These are phyloP conservation scores for Lathronympha strigana DNA, from an alignment of 2,888 invertebrate species.

Conservation along the genomic window DNA sequence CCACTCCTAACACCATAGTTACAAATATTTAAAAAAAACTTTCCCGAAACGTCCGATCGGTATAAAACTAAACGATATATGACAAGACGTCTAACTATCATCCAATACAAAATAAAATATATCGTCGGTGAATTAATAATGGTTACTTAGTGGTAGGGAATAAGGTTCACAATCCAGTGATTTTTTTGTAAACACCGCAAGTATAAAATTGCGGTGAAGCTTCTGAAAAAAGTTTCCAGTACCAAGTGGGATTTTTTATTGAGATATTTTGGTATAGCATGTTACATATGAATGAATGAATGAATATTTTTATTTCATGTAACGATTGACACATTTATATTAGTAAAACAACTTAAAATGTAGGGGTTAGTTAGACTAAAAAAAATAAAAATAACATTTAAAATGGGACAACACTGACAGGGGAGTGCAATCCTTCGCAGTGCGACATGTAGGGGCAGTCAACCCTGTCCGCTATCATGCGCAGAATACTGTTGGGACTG, in stretches of 20 bases:
- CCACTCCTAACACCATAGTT: conserved; percentile 21
- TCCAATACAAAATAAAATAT: background rate
- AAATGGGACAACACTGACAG: no score
- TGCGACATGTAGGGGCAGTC: no score
- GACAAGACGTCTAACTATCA: conserved; percentile 23
- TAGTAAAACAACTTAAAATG: no score
- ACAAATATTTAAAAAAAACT: conserved; percentile 17
- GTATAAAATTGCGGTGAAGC: background rate
- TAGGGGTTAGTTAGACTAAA: no score
- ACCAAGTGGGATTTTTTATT: background rate
- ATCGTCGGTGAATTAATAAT: background rate
- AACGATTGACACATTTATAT: no score
- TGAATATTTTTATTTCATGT: no score
- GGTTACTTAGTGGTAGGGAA: background rate
- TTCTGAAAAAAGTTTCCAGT: conserved; percentile 22
- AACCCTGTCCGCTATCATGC: no score
- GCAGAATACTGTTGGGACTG: no score
- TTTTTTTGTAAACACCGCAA: conserved; percentile 11
- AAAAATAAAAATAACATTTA: no score
- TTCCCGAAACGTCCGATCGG: conserved; percentile 5
- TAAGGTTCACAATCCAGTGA: conserved; percentile 11
- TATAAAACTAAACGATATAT: conserved; percentile 33
- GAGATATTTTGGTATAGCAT: background rate
- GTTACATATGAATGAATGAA: no score
- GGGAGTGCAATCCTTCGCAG: no score